phyloP scores from a whole-genome alignment of 2,888 invertebrate genomes.

The Athalia cordata region DNA sequence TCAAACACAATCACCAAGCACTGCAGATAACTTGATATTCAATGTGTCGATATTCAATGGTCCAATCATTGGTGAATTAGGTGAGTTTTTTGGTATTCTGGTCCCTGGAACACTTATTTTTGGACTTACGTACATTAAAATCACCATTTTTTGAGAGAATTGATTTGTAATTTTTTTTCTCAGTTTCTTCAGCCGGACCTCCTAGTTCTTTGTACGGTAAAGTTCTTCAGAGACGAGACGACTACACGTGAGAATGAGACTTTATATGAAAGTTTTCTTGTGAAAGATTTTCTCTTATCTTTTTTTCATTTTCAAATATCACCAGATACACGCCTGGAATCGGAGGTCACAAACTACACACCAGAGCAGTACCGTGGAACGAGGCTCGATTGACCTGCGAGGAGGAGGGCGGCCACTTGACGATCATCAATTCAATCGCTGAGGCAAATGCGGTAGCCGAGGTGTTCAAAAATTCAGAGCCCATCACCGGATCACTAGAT shows the following conservation, averaged over 20 bases:
- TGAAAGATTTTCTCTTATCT: background rate
- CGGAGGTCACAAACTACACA: slow-evolving; percentile 28
- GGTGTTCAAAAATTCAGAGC: background rate
- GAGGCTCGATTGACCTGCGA: slow-evolving; percentile 35
- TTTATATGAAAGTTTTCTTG: no score
- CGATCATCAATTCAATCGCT: slow-evolving; percentile 14
- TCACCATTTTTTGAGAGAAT: no score
- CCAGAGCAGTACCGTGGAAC: slow-evolving; percentile 20
- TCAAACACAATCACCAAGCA: no score
- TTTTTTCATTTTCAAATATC: background rate
- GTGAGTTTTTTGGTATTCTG: no score
- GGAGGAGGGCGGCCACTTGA: slow-evolving; percentile 31
- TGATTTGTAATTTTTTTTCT: background rate
- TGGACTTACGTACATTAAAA: no score
- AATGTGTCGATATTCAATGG: no score
- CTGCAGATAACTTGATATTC: no score
- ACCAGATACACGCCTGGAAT: slow-evolving; percentile 29
- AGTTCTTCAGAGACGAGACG: background rate
- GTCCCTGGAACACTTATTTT: no score
- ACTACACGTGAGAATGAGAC: background rate
- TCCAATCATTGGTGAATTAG: no score
- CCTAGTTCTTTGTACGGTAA: background rate
- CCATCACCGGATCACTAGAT: background rate
- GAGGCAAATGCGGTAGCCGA: slow-evolving; percentile 17
- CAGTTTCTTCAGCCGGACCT: background rate